These are phyloP conservation scores for Thera obeliscata DNA, from an alignment of 2,888 invertebrate species.

Conservation along the genomic window DNA sequence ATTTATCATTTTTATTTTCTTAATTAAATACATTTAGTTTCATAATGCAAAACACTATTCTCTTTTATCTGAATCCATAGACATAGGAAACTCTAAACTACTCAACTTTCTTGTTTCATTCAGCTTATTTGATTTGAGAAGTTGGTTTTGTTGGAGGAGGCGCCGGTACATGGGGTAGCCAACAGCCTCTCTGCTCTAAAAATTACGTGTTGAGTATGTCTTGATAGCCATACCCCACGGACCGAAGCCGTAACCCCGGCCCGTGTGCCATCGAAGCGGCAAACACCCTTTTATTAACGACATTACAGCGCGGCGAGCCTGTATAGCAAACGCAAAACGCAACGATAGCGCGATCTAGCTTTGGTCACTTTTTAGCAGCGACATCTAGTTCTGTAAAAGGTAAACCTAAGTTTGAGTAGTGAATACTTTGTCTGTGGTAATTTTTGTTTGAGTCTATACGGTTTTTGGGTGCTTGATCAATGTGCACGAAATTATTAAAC, in stretches of 20 bases:
- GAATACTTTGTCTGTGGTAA: background rate
- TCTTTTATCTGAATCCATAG: too few species aligned
- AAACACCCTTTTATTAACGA: conserved; percentile 86
- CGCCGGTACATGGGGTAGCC: conserved; percentile 89
- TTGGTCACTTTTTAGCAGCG: conserved; percentile 6
- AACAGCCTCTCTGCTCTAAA: conserved; percentile 89
- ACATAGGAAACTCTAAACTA: too few species aligned
- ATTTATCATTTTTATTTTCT: too few species aligned
- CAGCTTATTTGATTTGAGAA: too few species aligned
- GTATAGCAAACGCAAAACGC: conserved; percentile 9
- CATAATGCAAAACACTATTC: too few species aligned
- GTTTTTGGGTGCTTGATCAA: too few species aligned
- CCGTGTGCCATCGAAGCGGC: conserved; percentile 88
- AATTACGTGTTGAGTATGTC: conserved; percentile 94
- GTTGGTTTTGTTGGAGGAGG: conserved; percentile 56
- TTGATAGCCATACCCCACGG: conserved; percentile 93
- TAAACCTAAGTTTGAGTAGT: conserved; percentile 3
- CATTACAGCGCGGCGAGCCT: background rate
- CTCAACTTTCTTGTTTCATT: too few species aligned
- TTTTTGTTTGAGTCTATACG: background rate
- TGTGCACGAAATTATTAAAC: too few species aligned
- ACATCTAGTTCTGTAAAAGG: conserved; percentile 11
- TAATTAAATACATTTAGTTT: too few species aligned
- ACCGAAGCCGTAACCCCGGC: conserved; percentile 74
- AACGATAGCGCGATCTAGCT: conserved; percentile 23